Evolutionary conservation across 2,888 invertebrate species (phyloP).

Genomic region (Trilocha varians): DNA sequence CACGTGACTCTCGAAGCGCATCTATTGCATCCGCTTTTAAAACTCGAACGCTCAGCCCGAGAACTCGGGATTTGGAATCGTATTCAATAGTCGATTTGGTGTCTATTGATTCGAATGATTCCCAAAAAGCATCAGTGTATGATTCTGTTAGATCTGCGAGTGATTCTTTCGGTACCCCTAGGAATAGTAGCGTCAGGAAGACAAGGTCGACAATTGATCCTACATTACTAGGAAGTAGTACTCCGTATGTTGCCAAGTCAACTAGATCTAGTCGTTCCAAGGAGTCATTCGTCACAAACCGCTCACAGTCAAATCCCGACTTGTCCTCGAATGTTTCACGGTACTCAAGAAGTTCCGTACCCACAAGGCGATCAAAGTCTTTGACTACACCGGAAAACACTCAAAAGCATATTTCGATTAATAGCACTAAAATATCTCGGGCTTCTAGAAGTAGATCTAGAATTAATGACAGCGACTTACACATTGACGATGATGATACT

Average conservation of each 20-base stretch:
- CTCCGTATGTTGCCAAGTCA: slow-evolving; percentile 29
- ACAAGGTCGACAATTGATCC: slow-evolving; percentile 31
- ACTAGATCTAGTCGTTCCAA: slow-evolving; percentile 3
- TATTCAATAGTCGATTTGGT: slow-evolving; percentile 58
- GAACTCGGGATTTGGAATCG: slow-evolving; percentile 30
- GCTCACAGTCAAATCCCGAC: slow-evolving; percentile 20
- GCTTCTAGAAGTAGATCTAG: slow-evolving; percentile 36
- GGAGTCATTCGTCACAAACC: neutral
- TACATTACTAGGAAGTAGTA: slow-evolving; percentile 33
- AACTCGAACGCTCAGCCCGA: slow-evolving; percentile 28
- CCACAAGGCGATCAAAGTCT: slow-evolving; percentile 26
- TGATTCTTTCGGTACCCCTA: slow-evolving; percentile 31
- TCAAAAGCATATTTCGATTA: slow-evolving; percentile 26
- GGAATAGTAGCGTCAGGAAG: slow-evolving; percentile 14
- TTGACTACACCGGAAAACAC: slow-evolving; percentile 33
- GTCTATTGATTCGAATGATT: slow-evolving; percentile 37
- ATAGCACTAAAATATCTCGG: slow-evolving; percentile 31
- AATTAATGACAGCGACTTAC: slow-evolving; percentile 37
- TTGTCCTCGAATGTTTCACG: slow-evolving; percentile 4
- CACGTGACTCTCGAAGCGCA: slow-evolving; percentile 10
- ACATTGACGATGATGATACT: slow-evolving; percentile 26
- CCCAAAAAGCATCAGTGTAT: slow-evolving; percentile 32
- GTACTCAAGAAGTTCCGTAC: slow-evolving; percentile 10
- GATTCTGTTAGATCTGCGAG: slow-evolving; percentile 30
- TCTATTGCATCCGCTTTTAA: slow-evolving; percentile 20